Conservation (phyloP, 1,140 invertebrate species). For the Calliopsis andreniformis region DNA sequence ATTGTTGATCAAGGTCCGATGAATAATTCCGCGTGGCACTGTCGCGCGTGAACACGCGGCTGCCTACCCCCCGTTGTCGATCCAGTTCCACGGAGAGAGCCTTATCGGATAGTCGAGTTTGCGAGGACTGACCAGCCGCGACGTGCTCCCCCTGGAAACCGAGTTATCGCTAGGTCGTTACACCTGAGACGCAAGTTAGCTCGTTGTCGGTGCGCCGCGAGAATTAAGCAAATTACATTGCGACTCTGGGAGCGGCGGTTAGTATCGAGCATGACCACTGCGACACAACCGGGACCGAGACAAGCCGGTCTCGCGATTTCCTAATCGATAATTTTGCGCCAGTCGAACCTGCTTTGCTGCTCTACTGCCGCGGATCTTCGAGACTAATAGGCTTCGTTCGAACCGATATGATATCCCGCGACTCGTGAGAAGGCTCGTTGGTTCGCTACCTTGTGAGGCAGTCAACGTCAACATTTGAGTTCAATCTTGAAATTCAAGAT, state of each 20-base stretch:
- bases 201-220: slow-evolving; percentile 50
- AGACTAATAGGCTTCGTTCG: too few relatives aligned
- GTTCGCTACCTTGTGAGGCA: too few relatives aligned
- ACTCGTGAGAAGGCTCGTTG: too few relatives aligned
- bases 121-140: slow-evolving; percentile 48
- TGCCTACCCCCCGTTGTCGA: too few relatives aligned
- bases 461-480: too few relatives aligned
- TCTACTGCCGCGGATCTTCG: too few relatives aligned
- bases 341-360: not conserved
- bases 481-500: not conserved
- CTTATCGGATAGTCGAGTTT: slow-evolving; percentile 56
- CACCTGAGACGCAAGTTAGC: slow-evolving; percentile 63
- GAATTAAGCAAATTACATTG: slow-evolving; percentile 65
- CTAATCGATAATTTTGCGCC: slow-evolving; percentile 25
- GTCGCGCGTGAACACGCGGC: slow-evolving; percentile 29
- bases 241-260: slow-evolving; percentile 16
- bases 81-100: slow-evolving; percentile 40
- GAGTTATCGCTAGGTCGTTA: slow-evolving; percentile 65
- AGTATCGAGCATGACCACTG: slow-evolving; percentile 24
- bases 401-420: too few relatives aligned
- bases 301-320: slow-evolving; percentile 5
- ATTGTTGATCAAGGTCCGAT: slow-evolving; percentile 59
- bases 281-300: not conserved
- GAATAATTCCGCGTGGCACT: slow-evolving; percentile 57
- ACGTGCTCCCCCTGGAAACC: slow-evolving; percentile 51